Conservation (phyloP, 2,113 vertebrate species). For the Callionymus lyra region DNA sequence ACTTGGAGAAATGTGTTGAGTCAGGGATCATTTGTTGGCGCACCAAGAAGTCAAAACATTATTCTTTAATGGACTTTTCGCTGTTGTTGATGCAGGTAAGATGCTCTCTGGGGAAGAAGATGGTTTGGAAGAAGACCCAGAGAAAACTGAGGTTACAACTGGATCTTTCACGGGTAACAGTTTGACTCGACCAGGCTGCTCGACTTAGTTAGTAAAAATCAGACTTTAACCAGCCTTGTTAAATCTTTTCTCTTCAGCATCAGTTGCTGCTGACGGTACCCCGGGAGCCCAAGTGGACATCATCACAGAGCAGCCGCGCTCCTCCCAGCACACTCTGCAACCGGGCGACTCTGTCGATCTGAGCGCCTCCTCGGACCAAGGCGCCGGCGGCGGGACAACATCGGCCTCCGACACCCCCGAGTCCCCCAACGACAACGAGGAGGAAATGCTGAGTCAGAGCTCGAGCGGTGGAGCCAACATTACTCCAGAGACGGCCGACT, state of each 20-base stretch:
- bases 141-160: conserved; percentile 76
- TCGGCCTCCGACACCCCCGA: conserved; percentile 60
- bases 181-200: not conserved
- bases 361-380: conserved; percentile 71
- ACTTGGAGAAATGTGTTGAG: too few relatives aligned
- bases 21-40: too few relatives aligned
- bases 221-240: too few relatives aligned
- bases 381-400: conserved; percentile 62
- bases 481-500: conserved; percentile 67
- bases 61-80: conserved; percentile 1
- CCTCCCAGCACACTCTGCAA: conserved; percentile 84
- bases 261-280: conserved; percentile 68
- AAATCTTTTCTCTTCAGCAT: conserved; percentile 54
- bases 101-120: conserved; percentile 84
- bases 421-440: conserved; percentile 55
- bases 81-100: conserved; percentile 70
- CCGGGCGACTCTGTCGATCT: conserved; percentile 81
- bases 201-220: too few relatives aligned
- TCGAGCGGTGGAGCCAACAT: conserved; percentile 81
- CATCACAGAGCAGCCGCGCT: conserved; percentile 90
- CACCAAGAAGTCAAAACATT: too few relatives aligned
- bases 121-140: conserved; percentile 83
- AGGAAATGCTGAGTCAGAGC: conserved; percentile 80
- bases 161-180: conserved; percentile 75
- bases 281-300: conserved; percentile 74